Evolutionary conservation across 2,888 invertebrate species (phyloP).

Genomic region (Idaea aversata): DNA sequence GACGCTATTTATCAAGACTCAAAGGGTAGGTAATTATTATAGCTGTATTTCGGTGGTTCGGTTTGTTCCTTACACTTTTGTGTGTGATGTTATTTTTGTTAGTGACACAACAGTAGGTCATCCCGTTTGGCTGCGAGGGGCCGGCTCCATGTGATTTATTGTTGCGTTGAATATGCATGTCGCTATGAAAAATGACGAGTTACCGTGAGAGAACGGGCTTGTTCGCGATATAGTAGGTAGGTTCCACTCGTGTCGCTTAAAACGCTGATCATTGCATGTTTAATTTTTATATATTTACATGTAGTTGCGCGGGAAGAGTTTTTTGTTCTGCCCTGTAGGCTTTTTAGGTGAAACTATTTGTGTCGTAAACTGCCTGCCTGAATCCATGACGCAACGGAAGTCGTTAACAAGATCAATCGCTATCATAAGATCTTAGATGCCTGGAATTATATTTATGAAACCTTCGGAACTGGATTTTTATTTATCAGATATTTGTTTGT

Average conservation of each 20-base stretch:
- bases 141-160: constrained; percentile 74
- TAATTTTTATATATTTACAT: background rate
- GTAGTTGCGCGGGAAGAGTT: background rate
- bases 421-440: constrained; percentile 47
- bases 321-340: background rate
- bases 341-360: background rate
- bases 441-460: constrained; percentile 50
- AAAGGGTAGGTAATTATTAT: constrained; percentile 77
- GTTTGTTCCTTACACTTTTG: constrained; percentile 71
- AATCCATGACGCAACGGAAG: constrained; percentile 62
- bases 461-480: constrained; percentile 40
- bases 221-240: constrained; percentile 19
- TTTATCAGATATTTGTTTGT: background rate
- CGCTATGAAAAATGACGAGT: constrained; percentile 76
- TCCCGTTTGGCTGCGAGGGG: constrained; percentile 62
- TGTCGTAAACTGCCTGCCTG: constrained; percentile 17
- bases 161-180: constrained; percentile 78
- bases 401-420: constrained; percentile 74
- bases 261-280: background rate
- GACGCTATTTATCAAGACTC: constrained; percentile 76
- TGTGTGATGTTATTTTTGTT: constrained; percentile 59
- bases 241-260: background rate
- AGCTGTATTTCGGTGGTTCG: constrained; percentile 67
- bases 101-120: constrained; percentile 65
- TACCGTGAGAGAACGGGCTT: constrained; percentile 51